Percentiles rank a stretch among this genome's conserved stretches.
Conservation (phyloP, 2,113 vertebrate genomes). For the Phaetusa simplex region DNA sequence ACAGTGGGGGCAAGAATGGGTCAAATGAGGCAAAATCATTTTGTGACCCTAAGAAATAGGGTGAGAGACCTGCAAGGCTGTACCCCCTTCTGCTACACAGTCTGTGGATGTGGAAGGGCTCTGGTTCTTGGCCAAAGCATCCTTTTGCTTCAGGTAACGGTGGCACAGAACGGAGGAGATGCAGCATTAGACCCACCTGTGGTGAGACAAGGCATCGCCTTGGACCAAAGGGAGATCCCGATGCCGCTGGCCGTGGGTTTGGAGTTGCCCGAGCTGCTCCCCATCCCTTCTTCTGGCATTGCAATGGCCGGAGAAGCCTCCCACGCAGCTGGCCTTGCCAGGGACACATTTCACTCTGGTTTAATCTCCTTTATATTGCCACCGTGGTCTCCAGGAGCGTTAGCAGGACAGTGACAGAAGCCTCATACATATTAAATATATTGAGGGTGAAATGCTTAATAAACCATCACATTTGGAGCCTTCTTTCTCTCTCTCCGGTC, state of each 20-base stretch:
- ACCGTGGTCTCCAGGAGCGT: not conserved
- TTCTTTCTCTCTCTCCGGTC: not conserved
- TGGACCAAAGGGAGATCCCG: not conserved
- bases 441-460: not conserved
- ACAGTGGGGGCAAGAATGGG: not conserved
- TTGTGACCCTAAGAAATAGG: not conserved
- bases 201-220: fast-evolving
- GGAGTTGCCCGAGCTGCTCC: not conserved
- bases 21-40: not conserved
- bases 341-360: fast-evolving
- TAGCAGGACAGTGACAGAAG: not conserved
- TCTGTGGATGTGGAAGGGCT: fast-evolving
- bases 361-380: not conserved
- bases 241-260: fast-evolving
- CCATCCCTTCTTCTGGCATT: not conserved
- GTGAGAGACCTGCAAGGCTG: not conserved
- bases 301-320: not conserved
- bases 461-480: not conserved
- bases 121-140: fast-evolving
- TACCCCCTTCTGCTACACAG: not conserved
- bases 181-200: not conserved
- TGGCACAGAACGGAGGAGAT: fast-evolving
- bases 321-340: not conserved
- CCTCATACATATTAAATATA: not conserved
- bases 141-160: not conserved